These are phyloP conservation scores for Sebastes matsubarae DNA, from an alignment of 2,797 vertebrate genomes.

Conservation along the genomic window DNA sequence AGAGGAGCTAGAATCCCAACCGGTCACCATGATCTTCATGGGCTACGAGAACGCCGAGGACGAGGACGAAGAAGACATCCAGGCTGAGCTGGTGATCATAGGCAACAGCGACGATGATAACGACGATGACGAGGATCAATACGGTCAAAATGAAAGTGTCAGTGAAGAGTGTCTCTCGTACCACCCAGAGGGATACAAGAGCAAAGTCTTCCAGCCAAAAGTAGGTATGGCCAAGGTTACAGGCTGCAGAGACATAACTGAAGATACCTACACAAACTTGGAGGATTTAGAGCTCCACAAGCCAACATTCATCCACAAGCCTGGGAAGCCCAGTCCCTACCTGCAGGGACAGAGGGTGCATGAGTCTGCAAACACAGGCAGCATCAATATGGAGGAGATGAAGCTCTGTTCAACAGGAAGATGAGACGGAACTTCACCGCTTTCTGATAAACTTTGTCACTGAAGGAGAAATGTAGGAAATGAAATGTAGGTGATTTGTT, in stretches of 20 bases:
- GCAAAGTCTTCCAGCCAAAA: conserved; percentile 86
- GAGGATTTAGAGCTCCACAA: conserved; percentile 84
- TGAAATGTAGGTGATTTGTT: background rate
- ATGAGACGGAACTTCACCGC: background rate
- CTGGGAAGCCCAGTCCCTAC: conserved; percentile 47
- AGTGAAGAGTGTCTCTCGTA: conserved; percentile 75
- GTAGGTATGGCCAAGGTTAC: conserved; percentile 68
- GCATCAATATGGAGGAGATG: conserved; percentile 76
- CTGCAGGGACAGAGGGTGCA: conserved; percentile 65
- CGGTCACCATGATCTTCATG: conserved; percentile 97
- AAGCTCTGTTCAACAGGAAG: conserved; percentile 74
- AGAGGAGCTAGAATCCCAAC: conserved; percentile 77
- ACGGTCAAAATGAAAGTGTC: background rate
- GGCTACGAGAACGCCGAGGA: conserved; percentile 90
- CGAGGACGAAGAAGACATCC: conserved; percentile 85
- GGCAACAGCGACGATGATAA: conserved; percentile 76
- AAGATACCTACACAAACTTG: conserved; percentile 73
- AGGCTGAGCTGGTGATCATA: conserved; percentile 91
- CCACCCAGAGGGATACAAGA: conserved; percentile 85
- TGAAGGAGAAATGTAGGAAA: background rate
- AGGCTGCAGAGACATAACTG: conserved; percentile 53
- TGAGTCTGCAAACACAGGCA: conserved; percentile 83
- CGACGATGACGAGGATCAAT: conserved; percentile 31
- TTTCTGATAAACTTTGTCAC: background rate
- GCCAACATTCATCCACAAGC: conserved; percentile 74